phyloP scores from a whole-genome alignment of 2,113 vertebrate species.

The Lota lota region DNA sequence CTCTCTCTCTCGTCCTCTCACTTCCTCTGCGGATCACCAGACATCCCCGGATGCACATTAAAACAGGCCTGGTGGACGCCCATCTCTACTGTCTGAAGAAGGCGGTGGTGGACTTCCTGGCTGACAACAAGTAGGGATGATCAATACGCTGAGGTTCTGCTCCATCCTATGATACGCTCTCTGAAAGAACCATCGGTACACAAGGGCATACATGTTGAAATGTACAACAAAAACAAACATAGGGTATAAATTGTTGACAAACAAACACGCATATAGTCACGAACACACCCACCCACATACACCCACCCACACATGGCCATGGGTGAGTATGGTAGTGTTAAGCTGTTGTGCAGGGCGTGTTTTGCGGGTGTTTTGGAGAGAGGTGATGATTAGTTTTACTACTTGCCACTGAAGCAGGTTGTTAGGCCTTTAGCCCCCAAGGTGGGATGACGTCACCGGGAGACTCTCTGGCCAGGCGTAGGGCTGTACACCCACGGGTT shows the following conservation, averaged over 20 bases:
- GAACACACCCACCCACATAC: constrained; percentile 16
- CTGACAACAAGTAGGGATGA: constrained; percentile 86
- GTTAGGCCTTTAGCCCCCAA: constrained; percentile 60
- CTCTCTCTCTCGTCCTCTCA: constrained; percentile 4
- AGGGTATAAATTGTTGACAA: too few species aligned
- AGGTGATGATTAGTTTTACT: constrained; percentile 77
- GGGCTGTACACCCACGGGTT: too few species aligned
- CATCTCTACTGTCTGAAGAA: constrained; percentile 98
- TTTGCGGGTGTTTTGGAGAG: constrained; percentile 53
- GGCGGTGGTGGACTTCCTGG: constrained; percentile 90
- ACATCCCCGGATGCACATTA: constrained; percentile 91
- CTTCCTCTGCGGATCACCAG: constrained; percentile 52
- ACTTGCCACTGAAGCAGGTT: constrained; percentile 67
- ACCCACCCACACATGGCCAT: constrained; percentile 7
- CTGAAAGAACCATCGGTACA: too few species aligned
- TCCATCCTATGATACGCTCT: background rate
- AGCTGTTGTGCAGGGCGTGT: constrained; percentile 46
- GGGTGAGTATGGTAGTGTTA: constrained; percentile 46
- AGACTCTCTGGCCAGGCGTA: constrained; percentile 12
- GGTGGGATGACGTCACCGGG: constrained; percentile 31
- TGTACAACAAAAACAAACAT: too few species aligned
- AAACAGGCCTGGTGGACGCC: constrained; percentile 91
- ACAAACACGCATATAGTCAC: background rate
- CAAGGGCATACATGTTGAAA: too few species aligned
- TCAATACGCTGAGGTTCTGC: background rate